phyloP scores from a whole-genome alignment of 2,113 vertebrate genomes.

The Macquaria ambigua region DNA sequence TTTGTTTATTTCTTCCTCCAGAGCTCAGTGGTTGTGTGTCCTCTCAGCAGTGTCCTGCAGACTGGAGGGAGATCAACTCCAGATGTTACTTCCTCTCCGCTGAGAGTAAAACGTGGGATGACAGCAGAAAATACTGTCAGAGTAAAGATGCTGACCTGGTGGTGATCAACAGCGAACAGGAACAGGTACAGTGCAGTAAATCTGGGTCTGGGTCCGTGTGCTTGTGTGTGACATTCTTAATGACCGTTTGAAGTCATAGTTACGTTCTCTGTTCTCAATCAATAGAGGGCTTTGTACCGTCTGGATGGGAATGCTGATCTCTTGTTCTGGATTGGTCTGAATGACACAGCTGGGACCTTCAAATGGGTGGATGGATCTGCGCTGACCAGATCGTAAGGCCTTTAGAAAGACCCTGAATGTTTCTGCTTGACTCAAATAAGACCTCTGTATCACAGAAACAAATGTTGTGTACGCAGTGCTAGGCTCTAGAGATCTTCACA shows the following conservation, averaged over 20 bases:
- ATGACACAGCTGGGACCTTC: not conserved
- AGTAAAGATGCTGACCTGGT: conserved; percentile 32
- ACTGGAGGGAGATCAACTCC: conserved; percentile 9
- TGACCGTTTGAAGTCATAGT: not conserved
- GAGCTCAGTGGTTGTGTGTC: not conserved
- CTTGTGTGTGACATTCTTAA: not conserved
- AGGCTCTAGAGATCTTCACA: not conserved
- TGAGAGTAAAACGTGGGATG: not conserved
- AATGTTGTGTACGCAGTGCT: not conserved
- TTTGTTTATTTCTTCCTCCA: not conserved
- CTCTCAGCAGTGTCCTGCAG: not conserved
- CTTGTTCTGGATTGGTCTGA: conserved; percentile 36
- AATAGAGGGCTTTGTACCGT: conserved; percentile 16
- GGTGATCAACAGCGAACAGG: conserved; percentile 25
- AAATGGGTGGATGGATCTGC: conserved; percentile 39
- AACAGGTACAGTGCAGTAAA: conserved; percentile 17
- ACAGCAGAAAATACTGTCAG: conserved; percentile 33
- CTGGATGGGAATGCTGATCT: not conserved
- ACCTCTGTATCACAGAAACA: not conserved
- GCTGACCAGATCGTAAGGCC: not conserved
- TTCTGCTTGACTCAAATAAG: not conserved
- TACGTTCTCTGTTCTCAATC: not conserved
- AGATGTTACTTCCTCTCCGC: conserved; percentile 50
- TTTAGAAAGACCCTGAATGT: not conserved
- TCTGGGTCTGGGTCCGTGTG: not conserved